A percentile compares a stretch with the other conserved stretches of the same genome.
Conservation (phyloP, 2,888 invertebrate species). For the Xylota segnis region DNA sequence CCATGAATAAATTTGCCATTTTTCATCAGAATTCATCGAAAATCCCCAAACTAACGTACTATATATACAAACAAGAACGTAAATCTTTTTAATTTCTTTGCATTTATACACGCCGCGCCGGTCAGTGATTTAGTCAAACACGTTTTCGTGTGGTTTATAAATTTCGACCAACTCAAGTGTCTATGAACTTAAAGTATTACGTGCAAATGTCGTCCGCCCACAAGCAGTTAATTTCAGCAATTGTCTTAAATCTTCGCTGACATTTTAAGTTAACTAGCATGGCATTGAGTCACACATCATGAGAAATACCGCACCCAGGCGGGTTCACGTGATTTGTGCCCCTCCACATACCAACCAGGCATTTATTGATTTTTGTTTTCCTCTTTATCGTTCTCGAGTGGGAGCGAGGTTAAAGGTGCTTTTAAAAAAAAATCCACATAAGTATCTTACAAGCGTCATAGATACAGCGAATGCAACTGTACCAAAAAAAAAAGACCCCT, state of each 20-base stretch:
- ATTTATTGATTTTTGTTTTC: slow-evolving; percentile 60
- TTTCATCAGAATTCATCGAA: neutral
- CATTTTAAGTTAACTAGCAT: slow-evolving; percentile 61
- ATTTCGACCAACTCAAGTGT: slow-evolving; percentile 35
- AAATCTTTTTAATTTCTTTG: slow-evolving; percentile 11
- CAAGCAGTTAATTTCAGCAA: slow-evolving; percentile 55
- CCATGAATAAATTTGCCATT: neutral
- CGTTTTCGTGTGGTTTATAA: slow-evolving; percentile 16
- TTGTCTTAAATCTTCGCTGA: slow-evolving; percentile 67
- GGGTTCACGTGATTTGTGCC: slow-evolving; percentile 61
- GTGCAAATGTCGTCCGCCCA: slow-evolving; percentile 58
- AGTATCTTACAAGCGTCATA: neutral
- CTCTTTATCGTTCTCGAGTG: neutral
- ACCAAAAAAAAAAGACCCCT: neutral
- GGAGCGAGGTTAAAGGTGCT: slow-evolving; percentile 24
- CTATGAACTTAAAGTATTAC: slow-evolving; percentile 50
- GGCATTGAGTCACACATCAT: slow-evolving; percentile 60
- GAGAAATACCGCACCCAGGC: slow-evolving; percentile 61
- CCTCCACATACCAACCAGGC: neutral
- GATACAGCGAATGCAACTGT: neutral
- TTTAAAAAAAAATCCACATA: neutral
- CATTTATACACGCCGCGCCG: neutral
- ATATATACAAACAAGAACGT: neutral
- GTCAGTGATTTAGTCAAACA: slow-evolving; percentile 5
- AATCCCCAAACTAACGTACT: neutral